phyloP scores from a whole-genome alignment of 2,888 invertebrate species.

The Amiota minor region DNA sequence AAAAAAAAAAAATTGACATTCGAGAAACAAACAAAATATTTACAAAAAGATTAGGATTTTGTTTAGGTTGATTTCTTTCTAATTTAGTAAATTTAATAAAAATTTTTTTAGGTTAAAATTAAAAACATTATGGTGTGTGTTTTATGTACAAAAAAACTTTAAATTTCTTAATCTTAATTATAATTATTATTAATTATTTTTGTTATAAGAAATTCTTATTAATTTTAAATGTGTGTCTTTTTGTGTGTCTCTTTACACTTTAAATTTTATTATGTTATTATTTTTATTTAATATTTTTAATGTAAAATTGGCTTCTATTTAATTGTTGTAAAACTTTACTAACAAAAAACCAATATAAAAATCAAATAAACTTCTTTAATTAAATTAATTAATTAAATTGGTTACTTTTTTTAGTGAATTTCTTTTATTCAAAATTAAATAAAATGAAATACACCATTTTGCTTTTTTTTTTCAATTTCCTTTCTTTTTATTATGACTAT shows the following conservation, averaged over 20 bases:
- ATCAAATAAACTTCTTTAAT: slow-evolving; percentile 28
- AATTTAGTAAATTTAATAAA: neutral
- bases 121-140: slow-evolving; percentile 20
- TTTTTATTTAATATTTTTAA: slow-evolving; percentile 42
- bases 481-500: too few species aligned
- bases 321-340: slow-evolving; percentile 48
- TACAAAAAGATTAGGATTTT: slow-evolving; percentile 15
- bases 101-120: neutral
- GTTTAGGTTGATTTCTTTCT: slow-evolving; percentile 21
- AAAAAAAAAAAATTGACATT: slow-evolving; percentile 68
- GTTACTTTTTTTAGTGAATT: slow-evolving; percentile 1
- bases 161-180: slow-evolving; percentile 27
- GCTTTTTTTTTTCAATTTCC: slow-evolving; percentile 19
- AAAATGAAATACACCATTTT: slow-evolving; percentile 22
- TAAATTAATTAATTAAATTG: slow-evolving; percentile 8
- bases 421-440: slow-evolving; percentile 17
- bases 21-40: slow-evolving; percentile 46
- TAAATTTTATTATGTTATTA: slow-evolving; percentile 20
- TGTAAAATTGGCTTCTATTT: slow-evolving; percentile 57
- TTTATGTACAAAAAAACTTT: slow-evolving; percentile 18
- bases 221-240: slow-evolving; percentile 40
- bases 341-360: slow-evolving; percentile 31
- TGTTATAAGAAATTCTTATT: slow-evolving; percentile 25
- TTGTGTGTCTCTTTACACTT: slow-evolving; percentile 37
- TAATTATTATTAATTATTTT: slow-evolving; percentile 31